Conservation (phyloP, 1,140 invertebrate species). For the Zaprionus camerounensis region DNA sequence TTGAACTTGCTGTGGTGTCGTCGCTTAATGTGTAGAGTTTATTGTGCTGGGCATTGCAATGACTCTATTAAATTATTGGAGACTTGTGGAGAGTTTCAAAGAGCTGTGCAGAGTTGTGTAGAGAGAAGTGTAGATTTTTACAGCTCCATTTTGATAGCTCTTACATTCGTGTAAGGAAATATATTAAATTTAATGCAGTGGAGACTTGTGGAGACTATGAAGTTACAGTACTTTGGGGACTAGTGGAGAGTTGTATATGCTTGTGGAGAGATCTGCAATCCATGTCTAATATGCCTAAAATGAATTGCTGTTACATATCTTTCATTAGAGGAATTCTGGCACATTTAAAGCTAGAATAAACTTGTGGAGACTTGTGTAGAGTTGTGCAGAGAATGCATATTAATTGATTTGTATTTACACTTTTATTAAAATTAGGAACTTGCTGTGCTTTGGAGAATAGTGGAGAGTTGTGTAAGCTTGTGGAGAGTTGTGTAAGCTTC, state of each 20-base stretch:
- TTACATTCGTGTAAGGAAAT: too few relatives aligned
- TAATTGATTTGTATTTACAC: not conserved
- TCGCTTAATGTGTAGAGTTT: slow-evolving; percentile 6
- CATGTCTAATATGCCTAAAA: not conserved
- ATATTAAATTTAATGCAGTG: not conserved
- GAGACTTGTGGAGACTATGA: not conserved
- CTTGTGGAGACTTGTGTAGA: slow-evolving; percentile 8
- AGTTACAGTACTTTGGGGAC: not conserved
- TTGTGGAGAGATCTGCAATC: not conserved
- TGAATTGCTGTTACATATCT: not conserved
- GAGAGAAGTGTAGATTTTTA: not conserved
- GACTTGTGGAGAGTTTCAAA: not conserved
- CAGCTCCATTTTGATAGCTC: accelerated
- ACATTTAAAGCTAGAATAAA: not conserved
- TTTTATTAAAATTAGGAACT: not conserved
- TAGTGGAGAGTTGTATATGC: not conserved
- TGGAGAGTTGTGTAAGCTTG: not conserved
- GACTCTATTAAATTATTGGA: not conserved
- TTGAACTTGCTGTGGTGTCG: slow-evolving; percentile 1
- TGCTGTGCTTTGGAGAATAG: not conserved
- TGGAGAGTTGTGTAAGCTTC: not conserved
- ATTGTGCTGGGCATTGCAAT: not conserved
- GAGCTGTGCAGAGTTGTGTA: slow-evolving; percentile 14
- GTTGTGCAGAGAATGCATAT: not conserved
- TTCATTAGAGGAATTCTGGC: too few relatives aligned